Evolutionary conservation across 2,113 vertebrate species (phyloP), one percentile per base, ranked within the genome.

Genomic region (Istiophorus platypterus): DNA sequence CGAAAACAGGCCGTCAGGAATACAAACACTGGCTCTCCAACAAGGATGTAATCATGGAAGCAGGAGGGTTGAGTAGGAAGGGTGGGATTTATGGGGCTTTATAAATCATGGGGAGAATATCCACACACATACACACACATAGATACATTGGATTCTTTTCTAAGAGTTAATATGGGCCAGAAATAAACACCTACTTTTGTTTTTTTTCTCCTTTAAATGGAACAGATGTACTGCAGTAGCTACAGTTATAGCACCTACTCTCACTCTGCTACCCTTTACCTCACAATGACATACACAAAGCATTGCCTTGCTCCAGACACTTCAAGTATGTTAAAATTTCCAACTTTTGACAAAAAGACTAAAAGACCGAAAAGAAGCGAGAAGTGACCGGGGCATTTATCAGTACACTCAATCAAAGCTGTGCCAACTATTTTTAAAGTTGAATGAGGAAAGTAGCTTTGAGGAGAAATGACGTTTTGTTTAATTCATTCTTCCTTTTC

Each of bases 71-170:
- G 81, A 66, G 73, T 67, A 70, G 77, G 75, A 84, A 79, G 85
- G 90, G 92, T 72, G 81, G 75, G 81, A 81, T 84, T 73, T 83
- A 74, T 64, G 71, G 56, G 41, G 22, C 57, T 79, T 91, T 91
- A 90, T 93, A 85, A 77, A 45, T 58, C 80, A 59, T 27, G 42
- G 47, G 56, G 75, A 88, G 85, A 76, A 22, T 47, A 59, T 24
- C 15, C 78, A 78, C 12, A 24, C 12, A 18, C 62, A 82, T 8
- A 18, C 62, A 20, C 17, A 78, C 76, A 68, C 12, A 2, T 59
- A 54, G n/a, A 39, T 68, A 5, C n/a, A 27, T 24, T 61, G 71
- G 47, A 84, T 39, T 34, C 18, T 27, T 65, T 49, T 85, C 49
- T 72, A 52, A 64, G 20, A 49, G 76, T 37, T 69, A 63, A 78